Evolutionary conservation across 2,113 vertebrate genomes (phyloP).

Genomic region (Hiodon alosoides): DNA sequence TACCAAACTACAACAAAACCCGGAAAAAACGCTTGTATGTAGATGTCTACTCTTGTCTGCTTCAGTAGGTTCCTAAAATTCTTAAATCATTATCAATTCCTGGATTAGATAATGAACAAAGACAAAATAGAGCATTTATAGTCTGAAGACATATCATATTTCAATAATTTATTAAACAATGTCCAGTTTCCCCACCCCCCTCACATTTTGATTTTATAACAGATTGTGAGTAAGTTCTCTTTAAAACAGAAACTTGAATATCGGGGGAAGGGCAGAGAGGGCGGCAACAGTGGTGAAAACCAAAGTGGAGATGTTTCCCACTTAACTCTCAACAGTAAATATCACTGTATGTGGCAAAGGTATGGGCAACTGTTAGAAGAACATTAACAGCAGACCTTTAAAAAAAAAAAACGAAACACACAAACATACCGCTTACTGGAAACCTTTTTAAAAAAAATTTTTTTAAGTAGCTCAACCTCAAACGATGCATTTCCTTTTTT

Average conservation of each 20-base stretch:
- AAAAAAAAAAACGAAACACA: slow-evolving; percentile 26
- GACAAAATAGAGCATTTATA: not conserved
- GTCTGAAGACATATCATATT: slow-evolving; percentile 31
- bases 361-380: slow-evolving; percentile 41
- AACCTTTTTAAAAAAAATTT: slow-evolving; percentile 39
- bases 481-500: slow-evolving; percentile 11
- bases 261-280: slow-evolving; percentile 21
- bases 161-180: slow-evolving; percentile 56
- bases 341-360: slow-evolving; percentile 32
- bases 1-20: no score
- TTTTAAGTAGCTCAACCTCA: slow-evolving; percentile 24
- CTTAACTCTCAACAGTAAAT: slow-evolving; percentile 25
- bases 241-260: slow-evolving; percentile 31
- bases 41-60: no score
- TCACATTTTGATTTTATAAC: slow-evolving; percentile 33
- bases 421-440: slow-evolving; percentile 32
- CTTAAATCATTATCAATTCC: not conserved
- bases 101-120: not conserved
- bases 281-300: slow-evolving; percentile 15
- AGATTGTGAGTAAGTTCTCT: slow-evolving; percentile 38
- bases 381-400: slow-evolving; percentile 39
- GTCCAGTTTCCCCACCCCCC: slow-evolving; percentile 40
- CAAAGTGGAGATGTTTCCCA: slow-evolving; percentile 25
- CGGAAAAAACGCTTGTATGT: no score
- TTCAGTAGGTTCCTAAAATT: no score